Percentiles rank a stretch among this genome's conserved stretches.
phyloP scores from a whole-genome alignment of 2,113 vertebrate genomes.

The Nymphicus hollandicus region DNA sequence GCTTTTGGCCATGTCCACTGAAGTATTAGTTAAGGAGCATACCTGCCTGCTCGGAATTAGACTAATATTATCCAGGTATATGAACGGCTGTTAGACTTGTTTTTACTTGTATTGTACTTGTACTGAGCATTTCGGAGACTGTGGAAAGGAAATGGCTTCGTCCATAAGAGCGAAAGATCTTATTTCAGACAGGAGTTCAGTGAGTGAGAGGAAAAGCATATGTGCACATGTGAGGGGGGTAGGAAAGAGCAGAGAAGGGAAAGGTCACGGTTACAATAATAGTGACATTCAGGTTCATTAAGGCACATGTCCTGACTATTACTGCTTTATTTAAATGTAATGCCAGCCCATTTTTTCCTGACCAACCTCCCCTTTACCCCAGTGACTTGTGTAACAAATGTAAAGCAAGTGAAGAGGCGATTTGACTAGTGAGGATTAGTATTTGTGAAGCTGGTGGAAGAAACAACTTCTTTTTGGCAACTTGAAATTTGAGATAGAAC shows the following conservation, averaged over 20 bases:
- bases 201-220: neutral
- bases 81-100: neutral
- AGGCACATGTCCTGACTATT: neutral
- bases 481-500: neutral
- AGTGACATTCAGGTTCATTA: neutral
- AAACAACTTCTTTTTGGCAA: neutral
- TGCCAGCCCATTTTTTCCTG: accelerated
- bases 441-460: neutral
- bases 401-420: neutral
- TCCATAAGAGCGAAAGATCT: neutral
- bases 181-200: neutral
- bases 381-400: neutral
- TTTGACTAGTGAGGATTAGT: neutral
- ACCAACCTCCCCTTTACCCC: neutral
- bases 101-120: neutral
- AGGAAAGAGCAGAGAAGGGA: neutral
- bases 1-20: neutral
- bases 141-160: neutral
- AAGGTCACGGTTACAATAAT: neutral
- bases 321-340: neutral
- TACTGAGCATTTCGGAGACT: neutral
- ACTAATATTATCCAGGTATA: neutral
- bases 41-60: neutral
- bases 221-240: neutral
- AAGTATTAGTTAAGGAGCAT: neutral